These are phyloP conservation scores for Julus scanicus DNA, from an alignment of 2,888 invertebrate genomes.

Conservation along the genomic window DNA sequence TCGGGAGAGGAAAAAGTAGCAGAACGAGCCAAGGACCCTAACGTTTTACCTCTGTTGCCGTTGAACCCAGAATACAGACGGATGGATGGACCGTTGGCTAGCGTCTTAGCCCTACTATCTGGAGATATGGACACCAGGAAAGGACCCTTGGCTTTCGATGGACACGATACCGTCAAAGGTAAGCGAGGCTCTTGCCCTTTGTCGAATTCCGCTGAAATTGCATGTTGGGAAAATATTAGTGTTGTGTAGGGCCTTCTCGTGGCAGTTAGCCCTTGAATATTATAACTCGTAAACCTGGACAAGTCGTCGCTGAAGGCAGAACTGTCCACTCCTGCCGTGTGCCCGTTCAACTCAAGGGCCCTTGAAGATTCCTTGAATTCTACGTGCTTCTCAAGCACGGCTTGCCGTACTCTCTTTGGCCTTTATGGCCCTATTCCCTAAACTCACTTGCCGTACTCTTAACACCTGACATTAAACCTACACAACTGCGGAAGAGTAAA, in stretches of 20 bases:
- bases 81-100: constrained; percentile 74
- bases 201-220: constrained; percentile 77
- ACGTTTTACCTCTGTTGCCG: constrained; percentile 75
- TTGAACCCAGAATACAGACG: constrained; percentile 78
- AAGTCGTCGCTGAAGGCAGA: constrained; percentile 85
- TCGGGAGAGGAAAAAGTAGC: too few relatives aligned
- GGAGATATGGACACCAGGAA: constrained; percentile 78
- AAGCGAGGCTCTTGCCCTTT: constrained; percentile 82
- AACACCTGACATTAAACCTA: too few relatives aligned
- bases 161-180: constrained; percentile 74
- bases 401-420: constrained; percentile 89
- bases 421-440: too few relatives aligned
- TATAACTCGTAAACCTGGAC: constrained; percentile 71
- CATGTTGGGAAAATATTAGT: neutral
- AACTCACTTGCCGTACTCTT: too few relatives aligned
- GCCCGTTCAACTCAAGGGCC: constrained; percentile 84
- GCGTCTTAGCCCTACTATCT: constrained; percentile 80
- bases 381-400: constrained; percentile 76
- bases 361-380: constrained; percentile 79
- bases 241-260: too few relatives aligned
- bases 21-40: too few relatives aligned
- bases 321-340: constrained; percentile 82
- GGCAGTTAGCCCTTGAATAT: too few relatives aligned
- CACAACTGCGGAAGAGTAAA: too few relatives aligned
- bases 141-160: constrained; percentile 67